Evolutionary conservation across 1,140 invertebrate species (phyloP).

Genomic region (Xylocopa sonorina): DNA sequence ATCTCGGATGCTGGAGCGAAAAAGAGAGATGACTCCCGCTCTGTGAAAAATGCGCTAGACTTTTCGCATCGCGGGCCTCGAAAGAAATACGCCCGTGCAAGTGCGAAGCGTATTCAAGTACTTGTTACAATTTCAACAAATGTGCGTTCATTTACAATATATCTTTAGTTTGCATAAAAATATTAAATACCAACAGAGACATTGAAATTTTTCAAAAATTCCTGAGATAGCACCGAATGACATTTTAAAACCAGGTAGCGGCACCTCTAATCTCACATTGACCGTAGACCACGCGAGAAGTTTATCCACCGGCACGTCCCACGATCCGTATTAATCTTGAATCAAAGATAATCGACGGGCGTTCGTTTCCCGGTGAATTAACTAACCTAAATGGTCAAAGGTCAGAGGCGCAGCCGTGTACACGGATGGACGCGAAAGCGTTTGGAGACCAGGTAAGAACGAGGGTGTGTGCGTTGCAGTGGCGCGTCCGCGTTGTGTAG

Average conservation of each 20-base stretch:
- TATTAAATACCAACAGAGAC: too few relatives aligned
- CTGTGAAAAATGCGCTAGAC: not conserved
- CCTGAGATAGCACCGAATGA: too few relatives aligned
- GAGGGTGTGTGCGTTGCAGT: not conserved
- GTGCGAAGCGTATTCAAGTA: too few relatives aligned
- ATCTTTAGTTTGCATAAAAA: too few relatives aligned
- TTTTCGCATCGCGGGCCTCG: not conserved
- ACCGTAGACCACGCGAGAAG: not conserved
- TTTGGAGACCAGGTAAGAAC: constrained; percentile 9
- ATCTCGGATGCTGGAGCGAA: not conserved
- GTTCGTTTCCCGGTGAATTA: not conserved
- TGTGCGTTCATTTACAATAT: too few relatives aligned
- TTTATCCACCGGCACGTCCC: not conserved
- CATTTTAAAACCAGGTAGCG: too few relatives aligned
- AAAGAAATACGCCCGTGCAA: too few relatives aligned
- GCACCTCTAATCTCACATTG: too few relatives aligned
- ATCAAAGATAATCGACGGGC: not conserved
- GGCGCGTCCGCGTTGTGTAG: constrained; percentile 24
- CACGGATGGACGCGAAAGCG: not conserved
- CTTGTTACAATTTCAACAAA: too few relatives aligned
- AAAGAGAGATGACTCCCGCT: not conserved
- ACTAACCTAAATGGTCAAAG: constrained; percentile 16
- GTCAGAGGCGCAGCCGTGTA: not conserved
- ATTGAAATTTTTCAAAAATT: too few relatives aligned
- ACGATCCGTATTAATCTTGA: not conserved